Conservation (phyloP, 2,797 vertebrate species). For the Hoplostethus mediterraneus region DNA sequence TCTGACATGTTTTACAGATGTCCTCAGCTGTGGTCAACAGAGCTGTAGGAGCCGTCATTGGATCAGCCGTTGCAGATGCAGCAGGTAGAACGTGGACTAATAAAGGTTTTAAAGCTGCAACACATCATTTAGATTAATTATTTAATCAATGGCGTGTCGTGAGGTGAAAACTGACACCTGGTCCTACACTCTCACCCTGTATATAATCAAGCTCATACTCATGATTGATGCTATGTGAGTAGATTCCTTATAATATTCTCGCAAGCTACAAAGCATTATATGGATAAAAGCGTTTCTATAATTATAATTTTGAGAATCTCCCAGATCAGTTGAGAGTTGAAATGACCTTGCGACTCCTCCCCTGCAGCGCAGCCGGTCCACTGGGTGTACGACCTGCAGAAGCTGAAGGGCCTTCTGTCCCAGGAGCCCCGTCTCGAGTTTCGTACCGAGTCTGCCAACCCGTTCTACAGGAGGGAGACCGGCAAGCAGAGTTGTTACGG, state of each 20-base stretch:
- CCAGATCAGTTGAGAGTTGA: background rate
- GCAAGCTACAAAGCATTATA: too few relatives aligned
- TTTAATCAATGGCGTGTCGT: background rate
- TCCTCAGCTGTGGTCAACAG: slow-evolving; percentile 75
- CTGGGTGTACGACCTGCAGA: slow-evolving; percentile 84
- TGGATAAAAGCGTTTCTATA: too few relatives aligned
- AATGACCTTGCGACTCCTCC: background rate
- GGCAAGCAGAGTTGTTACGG: slow-evolving; percentile 86
- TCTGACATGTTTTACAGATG: slow-evolving; percentile 71
- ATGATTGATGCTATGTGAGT: too few relatives aligned
- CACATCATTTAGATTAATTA: too few relatives aligned
- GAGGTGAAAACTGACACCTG: background rate
- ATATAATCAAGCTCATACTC: too few relatives aligned
- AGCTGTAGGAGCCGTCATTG: slow-evolving; percentile 82
- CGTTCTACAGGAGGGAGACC: slow-evolving; percentile 81
- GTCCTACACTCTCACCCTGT: background rate
- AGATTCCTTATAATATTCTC: too few relatives aligned
- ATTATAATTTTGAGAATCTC: too few relatives aligned
- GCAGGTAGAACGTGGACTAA: slow-evolving; percentile 72
- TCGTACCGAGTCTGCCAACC: slow-evolving; percentile 80
- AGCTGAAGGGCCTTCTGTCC: slow-evolving; percentile 74
- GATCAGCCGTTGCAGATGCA: slow-evolving; percentile 84
- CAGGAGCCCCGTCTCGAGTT: slow-evolving; percentile 80
- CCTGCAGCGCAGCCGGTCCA: slow-evolving; percentile 83
- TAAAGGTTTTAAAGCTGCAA: too few relatives aligned